Base-by-base conservation (phyloP, 2,113 vertebrate genomes). In the Cnemophilus loriae region DNA sequence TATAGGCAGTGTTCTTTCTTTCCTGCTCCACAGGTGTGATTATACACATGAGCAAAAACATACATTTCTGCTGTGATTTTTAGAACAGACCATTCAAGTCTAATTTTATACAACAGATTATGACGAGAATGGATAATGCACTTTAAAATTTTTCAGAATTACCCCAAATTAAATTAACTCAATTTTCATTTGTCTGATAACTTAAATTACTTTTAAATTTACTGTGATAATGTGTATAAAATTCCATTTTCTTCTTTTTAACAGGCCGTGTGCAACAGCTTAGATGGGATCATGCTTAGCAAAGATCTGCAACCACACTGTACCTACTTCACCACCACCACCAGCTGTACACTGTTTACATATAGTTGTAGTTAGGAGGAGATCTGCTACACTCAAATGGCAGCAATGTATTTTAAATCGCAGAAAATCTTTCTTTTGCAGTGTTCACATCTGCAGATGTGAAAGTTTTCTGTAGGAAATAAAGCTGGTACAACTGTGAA, bases 201-300 rank as follows among this genome's bases (percentile, higher is more conserved):
- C 18, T 57, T 42, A 30, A 22, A 60, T 35, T 47, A 69, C 59
- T 67, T 77, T 52, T 44, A 84, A 30, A 78, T 56, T 63, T 70
- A 60, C 12, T 42, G 12, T n/a, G 35, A 32, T 23, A 55, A 78
- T 0, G 0, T 10, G 1, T 6, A 57, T 21, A 73, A 86, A 78
- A 11, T 39, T 67, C 7, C 11, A 46, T 78, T 84, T 64, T 73
- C 37, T 68, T 84, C n/a, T 75, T 83, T 76, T 57, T 30, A 90
- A 69, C 46, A 74, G 23, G 33, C 23, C 3, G 1, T 16, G 5
- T 30, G 30, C 37, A 76, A 82, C 44, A 64, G 35, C 26, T 79
- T 30, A 28, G 17, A n/a, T 5, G 7, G 39, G 44, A 69, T 56
- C 41, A 33, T 0, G 0, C 18, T 46, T 69, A 49, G 63, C 46